Conservation (phyloP, 2,797 vertebrate genomes). For the Prunella strophiata region DNA sequence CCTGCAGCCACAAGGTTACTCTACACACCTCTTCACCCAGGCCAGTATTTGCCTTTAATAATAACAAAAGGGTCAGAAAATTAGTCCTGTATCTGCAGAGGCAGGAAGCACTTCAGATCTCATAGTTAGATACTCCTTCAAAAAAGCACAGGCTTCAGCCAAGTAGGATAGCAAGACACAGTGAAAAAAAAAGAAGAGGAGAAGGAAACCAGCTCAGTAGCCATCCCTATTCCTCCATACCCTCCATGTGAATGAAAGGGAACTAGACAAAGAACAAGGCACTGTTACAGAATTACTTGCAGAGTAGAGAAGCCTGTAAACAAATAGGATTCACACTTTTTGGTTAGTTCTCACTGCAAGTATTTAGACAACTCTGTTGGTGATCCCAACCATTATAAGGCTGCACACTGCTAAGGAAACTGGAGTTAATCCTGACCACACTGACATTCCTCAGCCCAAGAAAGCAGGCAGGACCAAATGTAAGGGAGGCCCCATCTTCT, state of each 20-base stretch:
- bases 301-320: neutral
- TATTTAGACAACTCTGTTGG: neutral
- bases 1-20: neutral
- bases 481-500: neutral
- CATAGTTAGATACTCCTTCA: neutral
- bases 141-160: neutral
- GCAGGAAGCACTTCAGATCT: neutral
- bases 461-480: neutral
- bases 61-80: neutral
- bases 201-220: neutral
- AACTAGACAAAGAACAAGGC: neutral
- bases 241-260: neutral
- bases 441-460: neutral
- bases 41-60: neutral
- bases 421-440: neutral
- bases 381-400: neutral
- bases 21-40: neutral
- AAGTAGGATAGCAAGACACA: neutral
- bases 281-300: neutral
- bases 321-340: neutral
- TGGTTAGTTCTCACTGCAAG: neutral
- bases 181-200: neutral
- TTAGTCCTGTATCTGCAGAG: neutral
- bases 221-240: neutral
- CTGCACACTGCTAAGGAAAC: rapidly evolving